Evolutionary conservation across 2,797 vertebrate species (phyloP), one percentile per base, ranked within the genome.

Genomic region (Cossypha polioptera): DNA sequence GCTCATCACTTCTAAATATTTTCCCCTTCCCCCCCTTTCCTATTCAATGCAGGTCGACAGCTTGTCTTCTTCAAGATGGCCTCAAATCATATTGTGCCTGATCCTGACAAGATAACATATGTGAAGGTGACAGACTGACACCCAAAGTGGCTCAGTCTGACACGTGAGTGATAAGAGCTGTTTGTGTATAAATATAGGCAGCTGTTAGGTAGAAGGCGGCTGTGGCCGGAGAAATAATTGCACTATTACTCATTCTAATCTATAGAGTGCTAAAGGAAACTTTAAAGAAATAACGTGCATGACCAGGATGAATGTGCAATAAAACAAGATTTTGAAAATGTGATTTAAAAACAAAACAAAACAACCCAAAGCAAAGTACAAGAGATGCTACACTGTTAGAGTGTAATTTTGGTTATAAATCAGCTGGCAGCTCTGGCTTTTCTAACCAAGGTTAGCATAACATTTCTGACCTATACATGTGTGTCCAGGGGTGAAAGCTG

Each of bases 61-160:
- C 98, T 99, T 93, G 98, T 98, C 92, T 98, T 98, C 97, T 99
- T 99, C 97, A 99, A 99, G 96, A 97, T 97, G 26, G 98, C 98
- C 75, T 98, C 98, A 61, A 98, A 96, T 95, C 98, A 94, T 76
- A 94, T 98, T 81, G 71, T 97, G 71, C 93, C 97, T 24, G 98
- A 98, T 94, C 97, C 93, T 89, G 97, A 97, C 92, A 98, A 98
- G 95, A 98, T 98, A 92, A 97, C 98, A 0, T 99, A 98, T 48
- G 94, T 99, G 93, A 98, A 98, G 96, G 93, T 97, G 93, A 97
- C 97, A 54, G 95, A 96, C 90, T 98, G 98, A 98, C 82, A 68
- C 42, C 67, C 58, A 40, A 92, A 75, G 68, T 81, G 92, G 57
- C 75, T 89, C 59, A 31, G 85, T 90, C 80, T 66, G 83, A 77